Base-by-base conservation (phyloP, 2,888 invertebrate species). In the Bellardia pandia region DNA sequence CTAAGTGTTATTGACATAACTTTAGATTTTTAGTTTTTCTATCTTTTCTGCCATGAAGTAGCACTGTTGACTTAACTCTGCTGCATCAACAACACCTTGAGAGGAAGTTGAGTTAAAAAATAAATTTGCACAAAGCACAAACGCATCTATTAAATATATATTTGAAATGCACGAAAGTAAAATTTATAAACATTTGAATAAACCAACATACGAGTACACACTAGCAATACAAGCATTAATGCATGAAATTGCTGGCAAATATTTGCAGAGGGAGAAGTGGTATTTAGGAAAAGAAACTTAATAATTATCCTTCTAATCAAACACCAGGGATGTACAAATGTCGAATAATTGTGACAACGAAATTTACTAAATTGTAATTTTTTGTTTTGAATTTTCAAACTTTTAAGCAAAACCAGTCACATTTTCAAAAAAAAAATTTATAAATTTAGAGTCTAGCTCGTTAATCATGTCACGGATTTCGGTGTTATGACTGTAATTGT, bases 1-100 rank as follows among this genome's bases (percentile, higher is more conserved):
- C 30, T 81, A 51, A 79, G 79, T 81, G 45, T 74, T 81, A 74
- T 81, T 81, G 74, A 66, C 66, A 62, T 71, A 71, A 71, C 79
- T 68, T 64, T 16, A 16, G 16, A 2, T 13, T 64, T n/a, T 33
- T n/a, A 62, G 62, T 62, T 40, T 16, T 23, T 37, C 14, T 60
- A 0, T 40, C 16, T 45, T 48, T 58, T 58, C 23, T 58, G 4
- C 16, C 7, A 37, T 68, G 23, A 51, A 81, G 48, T 5, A 37
- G 37, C 60, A 58, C 33, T 82, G 68, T 82, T 75, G 68, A 62
- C 69, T 76, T 74, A 71, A 83, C 82, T 56, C 69, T 64, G 62
- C 60, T 71, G 62, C 62, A 42, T 83, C 71, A 51, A 76, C 71
- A 83, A 76, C 82, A 83, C 82, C 75, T 82, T 62, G 60, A 51